Conservation (phyloP, 2,797 vertebrate species). For the Petrocephalus schoutedeni region DNA sequence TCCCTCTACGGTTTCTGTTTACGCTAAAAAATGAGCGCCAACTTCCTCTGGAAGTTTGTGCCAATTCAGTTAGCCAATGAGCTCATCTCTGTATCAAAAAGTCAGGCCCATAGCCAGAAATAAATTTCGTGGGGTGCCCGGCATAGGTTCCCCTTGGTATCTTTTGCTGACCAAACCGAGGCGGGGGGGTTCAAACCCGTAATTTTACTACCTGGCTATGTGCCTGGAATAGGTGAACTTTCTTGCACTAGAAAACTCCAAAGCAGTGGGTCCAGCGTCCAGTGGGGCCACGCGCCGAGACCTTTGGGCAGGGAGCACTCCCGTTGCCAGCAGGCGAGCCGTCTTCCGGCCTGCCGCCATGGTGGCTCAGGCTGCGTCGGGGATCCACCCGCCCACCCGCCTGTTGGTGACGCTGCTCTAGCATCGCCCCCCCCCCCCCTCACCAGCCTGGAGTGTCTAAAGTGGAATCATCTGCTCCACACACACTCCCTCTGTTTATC, state of each 20-base stretch:
- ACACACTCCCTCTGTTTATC: constrained; percentile 47
- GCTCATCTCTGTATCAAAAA: background rate
- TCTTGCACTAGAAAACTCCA: background rate
- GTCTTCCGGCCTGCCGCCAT: constrained; percentile 22
- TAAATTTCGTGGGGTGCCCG: background rate
- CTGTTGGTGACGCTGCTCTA: constrained; percentile 32
- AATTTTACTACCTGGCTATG: background rate
- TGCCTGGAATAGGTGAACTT: background rate
- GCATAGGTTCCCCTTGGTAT: background rate
- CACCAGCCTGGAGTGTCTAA: constrained; percentile 37
- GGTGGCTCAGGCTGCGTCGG: constrained; percentile 26
- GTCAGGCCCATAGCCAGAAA: background rate
- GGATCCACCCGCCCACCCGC: constrained; percentile 33
- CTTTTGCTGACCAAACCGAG: background rate
- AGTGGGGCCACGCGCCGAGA: background rate
- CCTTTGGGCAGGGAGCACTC: background rate
- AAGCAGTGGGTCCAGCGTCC: background rate
- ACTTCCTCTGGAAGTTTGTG: background rate
- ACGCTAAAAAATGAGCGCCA: background rate
- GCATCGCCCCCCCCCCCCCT: constrained; percentile 15
- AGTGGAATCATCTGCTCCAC: constrained; percentile 50
- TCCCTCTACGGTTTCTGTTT: background rate
- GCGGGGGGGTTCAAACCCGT: background rate
- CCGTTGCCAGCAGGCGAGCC: constrained; percentile 25
- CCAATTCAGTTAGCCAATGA: background rate